These are phyloP conservation scores for Proteles cristata DNA, from an alignment of 2,113 vertebrate genomes.

Conservation along the genomic window DNA sequence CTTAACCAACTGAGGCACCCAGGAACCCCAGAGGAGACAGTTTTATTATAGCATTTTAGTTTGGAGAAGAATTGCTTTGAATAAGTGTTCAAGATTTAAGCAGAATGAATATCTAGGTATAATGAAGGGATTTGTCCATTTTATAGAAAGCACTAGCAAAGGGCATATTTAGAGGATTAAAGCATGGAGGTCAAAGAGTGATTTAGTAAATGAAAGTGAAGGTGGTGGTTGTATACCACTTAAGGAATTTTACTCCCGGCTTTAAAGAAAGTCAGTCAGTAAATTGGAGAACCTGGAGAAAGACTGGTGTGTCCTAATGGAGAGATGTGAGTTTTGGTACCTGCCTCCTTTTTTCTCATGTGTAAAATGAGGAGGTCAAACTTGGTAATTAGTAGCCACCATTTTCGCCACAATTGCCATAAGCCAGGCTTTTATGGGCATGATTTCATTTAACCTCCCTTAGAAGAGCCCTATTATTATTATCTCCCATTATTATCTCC, in stretches of 20 bases:
- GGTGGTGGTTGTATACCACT: background rate
- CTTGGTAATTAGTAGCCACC: constrained; percentile 21
- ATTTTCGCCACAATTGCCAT: constrained; percentile 39
- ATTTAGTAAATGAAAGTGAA: constrained; percentile 56
- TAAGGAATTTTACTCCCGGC: background rate
- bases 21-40: background rate
- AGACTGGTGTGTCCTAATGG: background rate
- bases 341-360: constrained; percentile 9
- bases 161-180: constrained; percentile 23
- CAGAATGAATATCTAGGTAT: constrained; percentile 41
- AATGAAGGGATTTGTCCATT: constrained; percentile 45
- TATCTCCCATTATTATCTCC: constrained; percentile 7
- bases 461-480: constrained; percentile 39
- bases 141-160: constrained; percentile 38
- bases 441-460: constrained; percentile 51
- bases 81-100: constrained; percentile 9
- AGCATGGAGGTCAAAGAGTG: background rate
- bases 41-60: constrained; percentile 51
- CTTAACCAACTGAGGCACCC: too few relatives aligned
- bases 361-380: constrained; percentile 23
- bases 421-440: constrained; percentile 28
- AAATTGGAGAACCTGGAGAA: constrained; percentile 25
- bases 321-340: background rate
- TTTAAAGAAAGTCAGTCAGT: constrained; percentile 31
- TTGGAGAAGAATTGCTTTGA: constrained; percentile 43